Conservation (phyloP, 2,888 invertebrate genomes). For the Parapristionchus giblindavisi region DNA sequence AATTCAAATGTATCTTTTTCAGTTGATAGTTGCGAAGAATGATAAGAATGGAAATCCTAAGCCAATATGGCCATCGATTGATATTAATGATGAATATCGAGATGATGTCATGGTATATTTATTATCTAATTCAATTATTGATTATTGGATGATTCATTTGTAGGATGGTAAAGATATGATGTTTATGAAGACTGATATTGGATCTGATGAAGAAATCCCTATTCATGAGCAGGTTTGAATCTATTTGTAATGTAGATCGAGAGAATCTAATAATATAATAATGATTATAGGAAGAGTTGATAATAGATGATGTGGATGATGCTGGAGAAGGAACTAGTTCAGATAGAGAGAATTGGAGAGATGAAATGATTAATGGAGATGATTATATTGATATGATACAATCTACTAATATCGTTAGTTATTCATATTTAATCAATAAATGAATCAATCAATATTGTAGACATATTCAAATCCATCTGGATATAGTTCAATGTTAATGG, state of each 20-base stretch:
- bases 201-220: slow-evolving; percentile 31
- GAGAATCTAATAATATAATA: too few relatives aligned
- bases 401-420: background rate
- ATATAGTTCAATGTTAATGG: slow-evolving; percentile 6
- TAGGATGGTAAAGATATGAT: too few relatives aligned
- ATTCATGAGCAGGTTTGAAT: too few relatives aligned
- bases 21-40: too few relatives aligned
- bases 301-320: slow-evolving; percentile 5
- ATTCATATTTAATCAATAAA: background rate
- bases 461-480: background rate
- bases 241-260: too few relatives aligned
- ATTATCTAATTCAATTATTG: too few relatives aligned
- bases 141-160: too few relatives aligned
- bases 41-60: too few relatives aligned
- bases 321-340: slow-evolving; percentile 31
- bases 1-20: too few relatives aligned
- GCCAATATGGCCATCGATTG: too few relatives aligned
- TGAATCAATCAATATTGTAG: background rate
- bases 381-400: background rate
- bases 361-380: background rate
- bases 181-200: background rate
- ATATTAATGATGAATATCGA: too few relatives aligned
- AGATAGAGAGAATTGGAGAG: slow-evolving; percentile 22
- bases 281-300: background rate
- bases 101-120: too few relatives aligned